A percentile compares a stretch with the other conserved stretches of the same genome.
These are phyloP conservation scores for Cosmopolites sordidus DNA, from an alignment of 2,888 invertebrate species.

Conservation along the genomic window DNA sequence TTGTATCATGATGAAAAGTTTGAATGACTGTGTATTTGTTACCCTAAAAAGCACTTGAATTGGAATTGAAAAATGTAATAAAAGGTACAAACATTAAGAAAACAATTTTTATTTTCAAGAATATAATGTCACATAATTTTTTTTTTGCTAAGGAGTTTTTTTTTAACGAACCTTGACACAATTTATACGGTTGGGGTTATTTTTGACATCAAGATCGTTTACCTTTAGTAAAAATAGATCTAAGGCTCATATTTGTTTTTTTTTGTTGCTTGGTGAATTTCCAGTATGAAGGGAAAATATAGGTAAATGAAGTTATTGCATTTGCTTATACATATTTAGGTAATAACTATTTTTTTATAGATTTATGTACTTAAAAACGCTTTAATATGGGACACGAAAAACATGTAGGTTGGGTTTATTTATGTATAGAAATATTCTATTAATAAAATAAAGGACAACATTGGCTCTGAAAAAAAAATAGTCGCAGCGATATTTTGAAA, in stretches of 20 bases:
- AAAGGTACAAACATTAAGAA: no score
- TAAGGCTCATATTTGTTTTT: slow-evolving; percentile 11
- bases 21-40: no score
- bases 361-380: background rate
- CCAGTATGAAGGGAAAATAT: background rate
- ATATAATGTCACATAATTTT: no score
- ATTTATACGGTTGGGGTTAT: slow-evolving; percentile 9
- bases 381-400: background rate
- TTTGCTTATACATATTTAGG: no score
- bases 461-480: background rate
- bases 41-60: no score
- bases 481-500: no score
- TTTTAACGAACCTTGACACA: slow-evolving; percentile 10
- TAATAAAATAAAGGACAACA: background rate
- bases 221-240: slow-evolving; percentile 10
- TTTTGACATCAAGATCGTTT: slow-evolving; percentile 13
- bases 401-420: background rate
- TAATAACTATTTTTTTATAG: no score
- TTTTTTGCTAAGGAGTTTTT: background rate
- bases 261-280: slow-evolving; percentile 1
- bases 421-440: background rate
- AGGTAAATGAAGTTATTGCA: no score
- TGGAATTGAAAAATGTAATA: no score
- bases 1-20: no score
- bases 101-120: no score